Evolutionary conservation across 2,113 vertebrate genomes (phyloP).

Genomic region (Coreoperca whiteheadi): DNA sequence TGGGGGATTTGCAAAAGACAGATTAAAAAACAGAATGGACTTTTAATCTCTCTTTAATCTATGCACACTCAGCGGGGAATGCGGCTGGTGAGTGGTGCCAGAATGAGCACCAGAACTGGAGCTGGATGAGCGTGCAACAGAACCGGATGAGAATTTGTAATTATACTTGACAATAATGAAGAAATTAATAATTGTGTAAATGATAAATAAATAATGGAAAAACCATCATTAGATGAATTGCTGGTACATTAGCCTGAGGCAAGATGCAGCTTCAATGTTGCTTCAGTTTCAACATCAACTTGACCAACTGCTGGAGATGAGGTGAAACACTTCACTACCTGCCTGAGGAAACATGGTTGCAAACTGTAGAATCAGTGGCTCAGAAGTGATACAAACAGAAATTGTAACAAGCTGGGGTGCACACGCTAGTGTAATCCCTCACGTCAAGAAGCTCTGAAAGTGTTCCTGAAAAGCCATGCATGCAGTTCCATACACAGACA

Average conservation of each 20-base stretch:
- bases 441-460: conserved; percentile 8
- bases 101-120: too few species aligned
- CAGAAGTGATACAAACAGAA: conserved; percentile 1
- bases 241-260: conserved; percentile 10
- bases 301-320: conserved; percentile 45
- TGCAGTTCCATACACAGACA: conserved; percentile 13
- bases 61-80: too few species aligned
- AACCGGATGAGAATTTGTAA: not conserved
- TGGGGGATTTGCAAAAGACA: not conserved
- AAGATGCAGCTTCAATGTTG: conserved; percentile 20
- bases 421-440: conserved; percentile 5
- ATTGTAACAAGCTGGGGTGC: conserved; percentile 8
- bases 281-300: conserved; percentile 31
- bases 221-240: not conserved
- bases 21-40: not conserved
- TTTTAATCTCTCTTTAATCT: not conserved
- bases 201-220: conserved; percentile 2
- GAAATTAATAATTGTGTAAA: conserved; percentile 4
- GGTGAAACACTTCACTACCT: conserved; percentile 30
- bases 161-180: conserved; percentile 1
- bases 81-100: too few species aligned
- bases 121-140: too few species aligned
- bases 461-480: not conserved
- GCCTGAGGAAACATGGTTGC: conserved; percentile 20
- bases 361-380: conserved; percentile 18